Evolutionary conservation across 2,888 invertebrate genomes (phyloP).

Genomic region (Eutolmus rufibarbis): DNA sequence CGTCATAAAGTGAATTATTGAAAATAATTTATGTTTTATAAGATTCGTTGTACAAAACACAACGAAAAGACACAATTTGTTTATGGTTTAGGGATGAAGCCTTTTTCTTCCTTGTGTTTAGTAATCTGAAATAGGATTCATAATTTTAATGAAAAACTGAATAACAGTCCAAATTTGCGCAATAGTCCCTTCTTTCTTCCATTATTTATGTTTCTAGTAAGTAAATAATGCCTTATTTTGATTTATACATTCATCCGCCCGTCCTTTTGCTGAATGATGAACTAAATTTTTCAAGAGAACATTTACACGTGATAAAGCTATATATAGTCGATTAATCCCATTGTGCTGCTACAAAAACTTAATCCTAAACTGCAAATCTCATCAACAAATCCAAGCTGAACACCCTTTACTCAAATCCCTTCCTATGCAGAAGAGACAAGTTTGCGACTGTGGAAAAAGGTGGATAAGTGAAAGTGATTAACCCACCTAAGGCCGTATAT

Average conservation of each 20-base stretch:
- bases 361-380: background rate
- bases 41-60: too few species aligned
- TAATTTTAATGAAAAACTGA: too few species aligned
- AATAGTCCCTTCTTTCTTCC: background rate
- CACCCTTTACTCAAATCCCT: background rate
- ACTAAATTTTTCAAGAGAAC: background rate
- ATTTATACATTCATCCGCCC: background rate
- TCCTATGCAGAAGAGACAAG: background rate
- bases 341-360: background rate
- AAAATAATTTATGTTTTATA: too few species aligned
- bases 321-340: background rate
- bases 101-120: too few species aligned
- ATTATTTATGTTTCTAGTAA: background rate
- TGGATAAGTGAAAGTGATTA: background rate
- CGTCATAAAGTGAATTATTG: too few species aligned
- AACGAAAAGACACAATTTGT: too few species aligned
- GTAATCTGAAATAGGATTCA: too few species aligned
- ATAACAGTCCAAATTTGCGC: too few species aligned
- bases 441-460: background rate
- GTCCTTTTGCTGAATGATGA: background rate
- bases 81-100: too few species aligned
- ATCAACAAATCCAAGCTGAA: background rate
- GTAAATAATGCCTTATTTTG: background rate
- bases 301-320: background rate
- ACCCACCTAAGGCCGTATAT: background rate